Evolutionary conservation across 1,140 invertebrate genomes (phyloP).

Genomic region (Solenopsis fugax): DNA sequence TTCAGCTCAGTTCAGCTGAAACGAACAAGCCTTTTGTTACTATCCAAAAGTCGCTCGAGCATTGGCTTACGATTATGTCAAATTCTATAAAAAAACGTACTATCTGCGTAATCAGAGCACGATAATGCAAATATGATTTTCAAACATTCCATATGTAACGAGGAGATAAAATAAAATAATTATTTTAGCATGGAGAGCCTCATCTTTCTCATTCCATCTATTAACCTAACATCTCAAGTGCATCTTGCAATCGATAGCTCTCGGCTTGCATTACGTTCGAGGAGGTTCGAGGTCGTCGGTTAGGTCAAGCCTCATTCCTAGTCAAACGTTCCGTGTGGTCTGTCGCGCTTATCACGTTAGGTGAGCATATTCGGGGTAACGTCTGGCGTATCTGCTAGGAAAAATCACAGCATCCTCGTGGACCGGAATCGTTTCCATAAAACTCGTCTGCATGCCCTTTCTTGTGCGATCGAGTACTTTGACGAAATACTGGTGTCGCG

Average conservation of each 20-base stretch:
- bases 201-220: not conserved
- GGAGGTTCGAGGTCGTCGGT: conserved; percentile 79
- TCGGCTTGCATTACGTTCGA: conserved; percentile 22
- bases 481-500: conserved; percentile 65
- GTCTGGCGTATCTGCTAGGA: not conserved
- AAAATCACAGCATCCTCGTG: not conserved
- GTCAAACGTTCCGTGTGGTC: conserved; percentile 61
- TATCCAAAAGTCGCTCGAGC: not conserved
- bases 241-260: conserved; percentile 64
- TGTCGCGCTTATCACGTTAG: conserved; percentile 64
- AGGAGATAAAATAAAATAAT: not conserved
- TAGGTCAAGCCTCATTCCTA: conserved; percentile 78
- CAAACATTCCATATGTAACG: not conserved
- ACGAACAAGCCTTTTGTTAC: too few species aligned
- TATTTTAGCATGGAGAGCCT: not conserved
- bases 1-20: too few species aligned
- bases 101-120: not conserved
- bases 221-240: conserved; percentile 76
- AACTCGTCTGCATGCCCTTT: conserved; percentile 21
- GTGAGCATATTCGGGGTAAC: conserved; percentile 66
- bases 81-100: not conserved
- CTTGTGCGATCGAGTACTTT: not conserved
- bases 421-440: not conserved
- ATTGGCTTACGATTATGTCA: not conserved
- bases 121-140: not conserved